phyloP scores from a whole-genome alignment of 2,797 vertebrate genomes.

The Meriones psammophilus region DNA sequence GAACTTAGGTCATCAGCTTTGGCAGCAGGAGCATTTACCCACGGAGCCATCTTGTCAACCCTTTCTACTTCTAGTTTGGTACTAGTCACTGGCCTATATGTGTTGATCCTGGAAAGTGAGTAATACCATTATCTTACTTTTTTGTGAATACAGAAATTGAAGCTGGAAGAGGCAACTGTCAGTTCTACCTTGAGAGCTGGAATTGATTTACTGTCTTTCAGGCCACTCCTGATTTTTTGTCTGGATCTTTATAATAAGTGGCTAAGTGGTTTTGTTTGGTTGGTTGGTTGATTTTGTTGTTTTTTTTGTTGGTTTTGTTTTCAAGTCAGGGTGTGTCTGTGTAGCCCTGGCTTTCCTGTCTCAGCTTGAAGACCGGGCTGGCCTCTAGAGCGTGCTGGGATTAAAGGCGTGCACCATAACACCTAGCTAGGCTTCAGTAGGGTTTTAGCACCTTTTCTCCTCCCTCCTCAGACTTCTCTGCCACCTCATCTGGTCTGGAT shows the following conservation, averaged over 20 bases:
- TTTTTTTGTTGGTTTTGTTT: neutral
- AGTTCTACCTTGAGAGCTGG: neutral
- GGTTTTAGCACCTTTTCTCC: neutral
- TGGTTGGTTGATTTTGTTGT: neutral
- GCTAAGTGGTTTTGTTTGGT: neutral
- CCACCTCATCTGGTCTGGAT: neutral
- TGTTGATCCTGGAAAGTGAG: conserved; percentile 29
- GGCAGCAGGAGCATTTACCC: neutral
- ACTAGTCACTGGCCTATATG: neutral
- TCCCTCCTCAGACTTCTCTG: too few species aligned
- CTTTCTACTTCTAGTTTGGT: neutral
- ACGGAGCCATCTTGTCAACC: neutral
- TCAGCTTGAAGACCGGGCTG: neutral
- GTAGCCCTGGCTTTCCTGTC: neutral
- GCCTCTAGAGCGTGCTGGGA: neutral
- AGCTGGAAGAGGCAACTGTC: neutral
- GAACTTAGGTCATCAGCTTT: neutral
- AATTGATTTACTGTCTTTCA: neutral
- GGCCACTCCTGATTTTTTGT: neutral
- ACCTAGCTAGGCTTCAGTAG: neutral
- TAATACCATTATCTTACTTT: neutral
- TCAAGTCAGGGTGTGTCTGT: neutral
- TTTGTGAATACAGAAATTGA: neutral
- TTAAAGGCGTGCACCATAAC: neutral
- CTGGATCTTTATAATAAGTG: neutral